Percentiles rank a stretch among this genome's conserved stretches.
These are phyloP conservation scores for Venturia canescens DNA, from an alignment of 1,140 invertebrate species.

Conservation along the genomic window DNA sequence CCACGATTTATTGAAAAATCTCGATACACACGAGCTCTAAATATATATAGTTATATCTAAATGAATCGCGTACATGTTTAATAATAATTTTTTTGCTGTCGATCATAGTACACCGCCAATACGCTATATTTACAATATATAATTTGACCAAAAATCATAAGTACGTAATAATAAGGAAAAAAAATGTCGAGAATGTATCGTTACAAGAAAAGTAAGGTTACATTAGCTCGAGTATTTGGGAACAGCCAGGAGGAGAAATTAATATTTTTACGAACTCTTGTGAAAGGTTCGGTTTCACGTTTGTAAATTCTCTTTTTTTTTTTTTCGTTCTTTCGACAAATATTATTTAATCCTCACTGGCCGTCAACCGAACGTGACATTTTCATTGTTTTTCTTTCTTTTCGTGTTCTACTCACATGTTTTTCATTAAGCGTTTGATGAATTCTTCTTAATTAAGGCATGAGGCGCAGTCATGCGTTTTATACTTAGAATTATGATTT, in stretches of 20 bases:
- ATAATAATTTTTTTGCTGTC: constrained; percentile 3
- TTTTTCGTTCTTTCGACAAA: constrained; percentile 59
- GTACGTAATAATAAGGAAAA: constrained; percentile 15
- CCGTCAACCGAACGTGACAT: constrained; percentile 58
- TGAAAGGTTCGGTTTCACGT: neutral
- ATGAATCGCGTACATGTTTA: constrained; percentile 31
- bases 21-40: constrained; percentile 37
- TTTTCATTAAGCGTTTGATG: constrained; percentile 11
- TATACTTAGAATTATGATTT: neutral
- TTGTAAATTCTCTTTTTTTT: constrained; percentile 37
- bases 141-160: constrained; percentile 7
- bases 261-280: constrained; percentile 64
- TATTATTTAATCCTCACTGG: constrained; percentile 77
- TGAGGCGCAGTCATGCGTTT: neutral
- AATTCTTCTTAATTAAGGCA: neutral
- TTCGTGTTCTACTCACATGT: neutral
- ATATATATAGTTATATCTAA: no score
- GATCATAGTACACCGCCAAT: constrained; percentile 24
- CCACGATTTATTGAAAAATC: constrained; percentile 45
- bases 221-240: constrained; percentile 21
- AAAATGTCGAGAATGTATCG: constrained; percentile 24
- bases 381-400: constrained; percentile 48
- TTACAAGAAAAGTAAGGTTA: neutral
- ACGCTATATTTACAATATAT: constrained; percentile 33
- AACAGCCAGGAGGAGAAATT: constrained; percentile 76